These are phyloP conservation scores for Trissolcus basalis DNA, from an alignment of 1,140 invertebrate genomes.

Conservation along the genomic window DNA sequence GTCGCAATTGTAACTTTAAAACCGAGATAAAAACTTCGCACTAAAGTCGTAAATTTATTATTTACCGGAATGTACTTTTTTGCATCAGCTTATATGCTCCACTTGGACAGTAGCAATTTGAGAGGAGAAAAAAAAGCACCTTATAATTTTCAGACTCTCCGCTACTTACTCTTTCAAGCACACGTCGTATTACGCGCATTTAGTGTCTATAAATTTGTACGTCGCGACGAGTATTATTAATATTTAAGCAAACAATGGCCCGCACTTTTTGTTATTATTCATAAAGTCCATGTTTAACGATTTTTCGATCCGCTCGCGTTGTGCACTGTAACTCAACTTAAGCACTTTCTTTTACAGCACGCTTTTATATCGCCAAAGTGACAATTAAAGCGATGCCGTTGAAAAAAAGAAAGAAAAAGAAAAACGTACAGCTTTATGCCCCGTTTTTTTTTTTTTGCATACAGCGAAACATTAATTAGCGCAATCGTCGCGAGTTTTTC, in stretches of 20 bases:
- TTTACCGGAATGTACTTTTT: no score
- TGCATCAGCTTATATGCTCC: constrained; percentile 6
- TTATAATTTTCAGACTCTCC: constrained; percentile 25
- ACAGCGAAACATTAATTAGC: constrained; percentile 44
- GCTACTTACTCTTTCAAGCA: constrained; percentile 31
- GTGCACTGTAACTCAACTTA: constrained; percentile 44
- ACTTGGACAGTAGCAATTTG: constrained; percentile 6
- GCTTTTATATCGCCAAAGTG: constrained; percentile 52
- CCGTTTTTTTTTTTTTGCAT: constrained; percentile 18
- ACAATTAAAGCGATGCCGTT: constrained; percentile 47
- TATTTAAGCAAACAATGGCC: constrained; percentile 50
- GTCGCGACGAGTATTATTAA: constrained; percentile 46
- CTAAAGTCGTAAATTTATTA: no score
- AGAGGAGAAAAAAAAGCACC: constrained; percentile 20
- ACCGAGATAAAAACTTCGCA: no score
- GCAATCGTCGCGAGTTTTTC: constrained; percentile 21
- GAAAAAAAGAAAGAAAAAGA: constrained; percentile 15
- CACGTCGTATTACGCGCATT: constrained; percentile 35
- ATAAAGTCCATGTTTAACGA: constrained; percentile 51
- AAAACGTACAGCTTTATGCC: constrained; percentile 19
- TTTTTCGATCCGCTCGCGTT: constrained; percentile 47
- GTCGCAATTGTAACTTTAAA: no score
- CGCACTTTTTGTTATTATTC: constrained; percentile 47
- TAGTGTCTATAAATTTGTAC: constrained; percentile 50
- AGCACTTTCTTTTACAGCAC: constrained; percentile 52